Evolutionary conservation across 2,797 vertebrate species (phyloP), one percentile per base, ranked within the genome.

Genomic region (Semaprochilodus insignis): DNA sequence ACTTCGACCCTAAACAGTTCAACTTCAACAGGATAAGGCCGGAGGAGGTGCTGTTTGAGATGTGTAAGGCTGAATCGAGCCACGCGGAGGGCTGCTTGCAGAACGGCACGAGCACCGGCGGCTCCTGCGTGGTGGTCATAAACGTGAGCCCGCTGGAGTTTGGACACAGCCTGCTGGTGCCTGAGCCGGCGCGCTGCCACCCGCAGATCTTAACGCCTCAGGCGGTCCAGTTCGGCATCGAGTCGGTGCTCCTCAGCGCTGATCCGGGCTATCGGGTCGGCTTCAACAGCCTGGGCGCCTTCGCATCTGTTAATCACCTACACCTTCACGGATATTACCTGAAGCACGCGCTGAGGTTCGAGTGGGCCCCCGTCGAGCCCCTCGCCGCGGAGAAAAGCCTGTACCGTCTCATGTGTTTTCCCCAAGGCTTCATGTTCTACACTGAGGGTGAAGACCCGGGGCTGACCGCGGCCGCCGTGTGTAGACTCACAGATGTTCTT

Each of bases 291-390:
- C 94, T 99, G 0, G 97, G 97, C 0, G 98, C 92, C 1, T 94
- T 96, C 86, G 97, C 98, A 14, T 99, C 98, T 0, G 96, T 99
- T 74, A 99, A 99, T 91, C 98, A 98, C 83, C 91, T 98, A 14
- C 98, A 99, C 80, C 90, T 99, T 0, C 97, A 99, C 14, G 96
- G 94, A 7, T 96, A 96, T 81, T 99, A 98, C 89, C 86, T 99
- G 78, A 52, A 89, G 13, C 90, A 90, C 6, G 81, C 93, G 66
- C 92, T 99, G 57, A 91, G 85, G 1, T 87, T 97, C 23, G 97
- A 99, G 86, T 88, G 90, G 0, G 88, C 91, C 0, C 91, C 92
- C 0, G 91, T 92, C 1, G 81, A 91, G 77, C 88, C 92, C 0
- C 88, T 98, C 40, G 81, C 93, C 67, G 92, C 94, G 0, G 62